Base-by-base conservation (phyloP, 2,113 vertebrate genomes). In the Serilophus lunatus region DNA sequence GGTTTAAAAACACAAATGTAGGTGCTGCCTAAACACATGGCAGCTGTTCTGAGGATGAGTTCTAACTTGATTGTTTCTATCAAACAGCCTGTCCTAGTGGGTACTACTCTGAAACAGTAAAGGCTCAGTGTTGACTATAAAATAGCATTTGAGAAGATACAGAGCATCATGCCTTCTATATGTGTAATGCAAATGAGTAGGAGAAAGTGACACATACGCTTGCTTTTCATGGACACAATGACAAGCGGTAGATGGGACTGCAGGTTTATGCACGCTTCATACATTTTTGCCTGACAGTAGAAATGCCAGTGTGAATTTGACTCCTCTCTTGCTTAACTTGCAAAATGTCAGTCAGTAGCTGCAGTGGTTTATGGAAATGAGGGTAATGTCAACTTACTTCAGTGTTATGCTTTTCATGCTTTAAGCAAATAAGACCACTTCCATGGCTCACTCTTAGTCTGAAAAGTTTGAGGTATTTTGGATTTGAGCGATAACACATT, bases 301-400 rank as follows among this genome's bases (percentile, higher is more conserved):
- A 86, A 86, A 76, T 93, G 95, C 90, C 94, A 94, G 54, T 50
- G 63, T 86, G 66, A 74, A 95, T 97, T 95, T 97, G 92, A 77
- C 28, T 96, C 60, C 35, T 82, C 47, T 88, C 63, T 82, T 72
- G 54, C 90, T 94, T 97, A 91, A 93, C 90, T 88, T 70, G 90
- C 71, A 90, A 80, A 93, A 57, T 40, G 85, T 91, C 94, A 90
- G 90, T 95, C 84, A 83, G 82, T 70, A 77, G 90, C 72, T 88
- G 45, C 53, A 61, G 74, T 65, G 91, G 49, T 80, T 95, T 95
- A 95, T 92, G 94, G 94, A 95, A 90, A 95, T 91, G 71, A 92
- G 75, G 82, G 59, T 90, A 80, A 85, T 88, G 96, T 95, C 95
- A 95, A 13, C 85, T 96, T 91, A 50, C 57, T 92, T 96, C 93